Percentiles rank a stretch among this genome's conserved stretches.
phyloP scores from a whole-genome alignment of 2,888 invertebrate genomes.

The Romanomermis culicivorax region DNA sequence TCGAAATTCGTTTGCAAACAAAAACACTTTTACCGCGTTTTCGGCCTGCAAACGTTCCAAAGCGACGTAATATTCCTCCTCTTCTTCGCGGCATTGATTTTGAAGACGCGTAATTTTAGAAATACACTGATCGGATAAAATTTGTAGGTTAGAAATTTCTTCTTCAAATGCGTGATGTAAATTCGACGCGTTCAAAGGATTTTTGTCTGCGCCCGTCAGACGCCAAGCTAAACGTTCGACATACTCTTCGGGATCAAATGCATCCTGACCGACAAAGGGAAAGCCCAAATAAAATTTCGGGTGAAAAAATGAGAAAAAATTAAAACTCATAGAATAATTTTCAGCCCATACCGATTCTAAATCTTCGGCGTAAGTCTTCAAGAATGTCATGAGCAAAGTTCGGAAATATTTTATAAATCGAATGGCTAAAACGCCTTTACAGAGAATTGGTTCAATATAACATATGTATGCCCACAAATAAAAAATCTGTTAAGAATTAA shows the following conservation, averaged over 20 bases:
- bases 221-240: constrained; percentile 87
- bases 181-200: constrained; percentile 34
- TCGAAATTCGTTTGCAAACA: too few relatives aligned
- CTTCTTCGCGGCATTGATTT: constrained; percentile 21
- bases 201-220: constrained; percentile 49
- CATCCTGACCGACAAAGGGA: constrained; percentile 57
- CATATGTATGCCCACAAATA: too few relatives aligned
- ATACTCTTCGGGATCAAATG: constrained; percentile 88
- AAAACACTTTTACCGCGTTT: constrained; percentile 18
- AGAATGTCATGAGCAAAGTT: background rate
- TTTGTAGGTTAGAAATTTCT: constrained; percentile 23
- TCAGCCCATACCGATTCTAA: background rate
- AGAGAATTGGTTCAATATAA: too few relatives aligned
- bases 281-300: too few relatives aligned
- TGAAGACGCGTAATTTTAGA: constrained; percentile 22
- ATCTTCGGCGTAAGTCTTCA: constrained; percentile 3
- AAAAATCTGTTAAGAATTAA: too few relatives aligned
- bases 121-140: constrained; percentile 15
- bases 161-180: constrained; percentile 20
- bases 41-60: constrained; percentile 22
- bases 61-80: constrained; percentile 21
- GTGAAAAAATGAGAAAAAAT: background rate
- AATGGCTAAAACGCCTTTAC: too few relatives aligned
- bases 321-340: background rate
- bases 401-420: too few relatives aligned